These are phyloP conservation scores for Drosophila nannoptera DNA, from an alignment of 1,140 invertebrate species.

Conservation along the genomic window DNA sequence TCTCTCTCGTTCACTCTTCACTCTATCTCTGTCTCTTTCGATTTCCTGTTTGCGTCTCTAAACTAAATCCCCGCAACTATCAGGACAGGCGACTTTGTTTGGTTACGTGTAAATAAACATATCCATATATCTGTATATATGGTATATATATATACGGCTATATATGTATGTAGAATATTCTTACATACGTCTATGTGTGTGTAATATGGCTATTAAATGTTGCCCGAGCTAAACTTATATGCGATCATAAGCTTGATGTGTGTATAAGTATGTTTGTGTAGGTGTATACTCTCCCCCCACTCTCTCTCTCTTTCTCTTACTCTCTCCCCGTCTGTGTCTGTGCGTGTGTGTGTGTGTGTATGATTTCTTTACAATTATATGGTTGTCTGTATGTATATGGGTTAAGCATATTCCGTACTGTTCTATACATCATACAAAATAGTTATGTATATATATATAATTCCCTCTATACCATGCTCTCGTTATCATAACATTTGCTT, in stretches of 20 bases:
- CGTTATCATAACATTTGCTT: slow-evolving; percentile 8
- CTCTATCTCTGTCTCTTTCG: neutral
- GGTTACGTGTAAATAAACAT: slow-evolving; percentile 22
- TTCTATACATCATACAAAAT: slow-evolving; percentile 71
- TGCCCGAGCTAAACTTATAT: slow-evolving; percentile 22
- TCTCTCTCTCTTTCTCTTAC: too few species aligned
- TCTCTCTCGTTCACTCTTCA: neutral
- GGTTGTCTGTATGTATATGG: slow-evolving; percentile 39
- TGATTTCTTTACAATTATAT: slow-evolving; percentile 56
- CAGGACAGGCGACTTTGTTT: slow-evolving; percentile 22
- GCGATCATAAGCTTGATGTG: slow-evolving; percentile 12
- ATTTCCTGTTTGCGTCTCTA: neutral
- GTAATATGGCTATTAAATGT: slow-evolving; percentile 29
- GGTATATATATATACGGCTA: slow-evolving; percentile 8
- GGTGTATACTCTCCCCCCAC: neutral
- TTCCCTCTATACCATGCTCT: slow-evolving; percentile 3
- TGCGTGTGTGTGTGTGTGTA: slow-evolving; percentile 9
- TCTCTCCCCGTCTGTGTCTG: slow-evolving; percentile 1
- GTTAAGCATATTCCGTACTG: slow-evolving; percentile 46
- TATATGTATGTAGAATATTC: slow-evolving; percentile 6
- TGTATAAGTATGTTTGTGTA: slow-evolving; percentile 9
- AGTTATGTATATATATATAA: slow-evolving; percentile 34
- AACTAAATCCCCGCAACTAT: neutral
- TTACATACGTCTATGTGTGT: slow-evolving; percentile 8
- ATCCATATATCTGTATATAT: slow-evolving; percentile 4